Conservation (phyloP, 2,797 vertebrate species). For the Eidolon dupreanum region DNA sequence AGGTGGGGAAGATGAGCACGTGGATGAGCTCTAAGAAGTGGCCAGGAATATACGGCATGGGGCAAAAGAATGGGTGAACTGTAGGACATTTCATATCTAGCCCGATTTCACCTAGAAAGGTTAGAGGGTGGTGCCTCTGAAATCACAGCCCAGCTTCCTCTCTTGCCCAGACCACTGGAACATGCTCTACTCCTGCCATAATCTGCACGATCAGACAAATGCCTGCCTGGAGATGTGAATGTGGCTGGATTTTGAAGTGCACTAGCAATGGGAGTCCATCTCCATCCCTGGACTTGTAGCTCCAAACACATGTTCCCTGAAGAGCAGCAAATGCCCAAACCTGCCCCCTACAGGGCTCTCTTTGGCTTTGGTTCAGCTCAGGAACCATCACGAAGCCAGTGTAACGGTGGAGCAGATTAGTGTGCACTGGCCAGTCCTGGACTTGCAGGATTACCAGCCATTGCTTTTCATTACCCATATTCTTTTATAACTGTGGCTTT, state of each 20-base stretch:
- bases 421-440: background rate
- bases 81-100: background rate
- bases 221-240: background rate
- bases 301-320: background rate
- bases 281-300: background rate
- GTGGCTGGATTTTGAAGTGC: background rate
- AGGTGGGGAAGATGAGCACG: background rate
- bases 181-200: background rate
- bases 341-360: background rate
- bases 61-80: background rate
- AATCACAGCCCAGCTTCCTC: background rate
- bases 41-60: background rate
- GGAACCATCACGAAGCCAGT: background rate
- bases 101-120: background rate
- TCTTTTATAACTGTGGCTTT: background rate
- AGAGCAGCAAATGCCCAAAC: background rate
- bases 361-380: background rate
- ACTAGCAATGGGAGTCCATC: background rate
- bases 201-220: background rate
- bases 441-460: background rate
- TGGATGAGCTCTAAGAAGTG: background rate
- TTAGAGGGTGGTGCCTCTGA: background rate
- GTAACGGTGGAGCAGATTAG: background rate
- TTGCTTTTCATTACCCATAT: background rate
- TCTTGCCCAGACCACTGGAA: background rate